A percentile compares a stretch with the other conserved stretches of the same genome.
These are phyloP conservation scores for Ganaspis brasiliensis DNA, from an alignment of 2,888 invertebrate genomes.

Conservation along the genomic window DNA sequence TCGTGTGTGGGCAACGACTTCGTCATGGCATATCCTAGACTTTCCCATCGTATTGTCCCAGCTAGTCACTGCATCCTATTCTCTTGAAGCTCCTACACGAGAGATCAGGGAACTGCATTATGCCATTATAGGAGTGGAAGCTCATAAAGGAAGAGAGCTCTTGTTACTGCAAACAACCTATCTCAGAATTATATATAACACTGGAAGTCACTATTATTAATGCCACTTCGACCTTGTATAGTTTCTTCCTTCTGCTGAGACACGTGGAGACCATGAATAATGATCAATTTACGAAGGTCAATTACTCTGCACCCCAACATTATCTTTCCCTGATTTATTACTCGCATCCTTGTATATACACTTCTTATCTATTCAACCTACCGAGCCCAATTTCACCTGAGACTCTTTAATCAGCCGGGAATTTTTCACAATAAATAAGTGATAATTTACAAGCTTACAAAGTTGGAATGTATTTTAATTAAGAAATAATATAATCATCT, in stretches of 20 bases:
- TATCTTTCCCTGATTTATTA: slow-evolving; percentile 5
- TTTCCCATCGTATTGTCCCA: slow-evolving; percentile 3
- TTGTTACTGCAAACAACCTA: slow-evolving; percentile 3
- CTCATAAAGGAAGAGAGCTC: slow-evolving; percentile 13
- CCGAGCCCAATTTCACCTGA: too few species aligned
- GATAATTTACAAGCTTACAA: too few species aligned
- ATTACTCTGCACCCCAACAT: slow-evolving; percentile 15
- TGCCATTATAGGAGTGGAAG: slow-evolving; percentile 23
- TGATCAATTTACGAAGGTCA: slow-evolving; percentile 18
- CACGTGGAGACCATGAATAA: slow-evolving; percentile 8
- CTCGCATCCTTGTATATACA: not conserved
- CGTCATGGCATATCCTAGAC: slow-evolving; percentile 22
- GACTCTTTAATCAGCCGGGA: too few species aligned
- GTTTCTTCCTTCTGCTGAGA: slow-evolving; percentile 4
- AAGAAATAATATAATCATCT: too few species aligned
- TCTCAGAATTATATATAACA: slow-evolving; percentile 2
- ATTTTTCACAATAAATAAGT: too few species aligned
- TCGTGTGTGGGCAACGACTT: slow-evolving; percentile 30
- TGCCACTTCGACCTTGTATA: slow-evolving; percentile 6
- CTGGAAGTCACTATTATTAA: slow-evolving; percentile 10
- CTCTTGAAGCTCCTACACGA: slow-evolving; percentile 19
- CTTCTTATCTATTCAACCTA: slow-evolving; percentile 1
- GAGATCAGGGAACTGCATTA: slow-evolving; percentile 18
- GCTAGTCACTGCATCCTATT: slow-evolving; percentile 17
- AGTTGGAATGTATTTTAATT: too few species aligned